Evolutionary conservation across 2,888 invertebrate species (phyloP), one percentile per base, ranked within the genome.

Genomic region (Blomia tropicalis): DNA sequence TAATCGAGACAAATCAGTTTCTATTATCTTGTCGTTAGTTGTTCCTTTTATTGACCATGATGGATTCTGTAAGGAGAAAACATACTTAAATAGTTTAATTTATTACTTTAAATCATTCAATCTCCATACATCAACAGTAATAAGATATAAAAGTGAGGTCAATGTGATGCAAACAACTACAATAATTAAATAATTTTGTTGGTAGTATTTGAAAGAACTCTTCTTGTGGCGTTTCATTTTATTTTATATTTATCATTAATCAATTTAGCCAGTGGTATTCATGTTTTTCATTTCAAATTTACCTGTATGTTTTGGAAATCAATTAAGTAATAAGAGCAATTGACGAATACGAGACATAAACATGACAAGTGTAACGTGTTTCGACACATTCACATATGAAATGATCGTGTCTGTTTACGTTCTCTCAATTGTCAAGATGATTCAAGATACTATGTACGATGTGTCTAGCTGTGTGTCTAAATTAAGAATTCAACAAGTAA

Each of bases 361-460:
- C n/a, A n/a, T n/a, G 36, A 36, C 36, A 17, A 36, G 7, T 47
- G 51, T n/a, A 47, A 47, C 51, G 51, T 47, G 51, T 7, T 47
- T 22, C n/a, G 51, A 25, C 51, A 25, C 51, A n/a, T n/a, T 14
- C 51, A 27, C 27, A 47, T 7, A 47, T 27, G 51, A 47, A 7
- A 47, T 47, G 51, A 11, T 47, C n/a, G 22, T 22, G 27, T 47
- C 22, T 47, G 51, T 27, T 7, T 47, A 11, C n/a, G 7, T 7
- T 14, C 23, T 47, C 23, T 47, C 27, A n/a, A 11, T n/a, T n/a
- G n/a, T n/a, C n/a, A n/a, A n/a, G n/a, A n/a, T n/a, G n/a, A n/a
- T n/a, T n/a, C n/a, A n/a, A n/a, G n/a, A n/a, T n/a, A n/a, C n/a
- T n/a, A n/a, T n/a, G n/a, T n/a, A n/a, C n/a, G n/a, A n/a, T n/a